A percentile compares a stretch with the other conserved stretches of the same genome.
Evolutionary conservation across 2,113 vertebrate genomes (phyloP).

Genomic region (Nanorana parkeri): DNA sequence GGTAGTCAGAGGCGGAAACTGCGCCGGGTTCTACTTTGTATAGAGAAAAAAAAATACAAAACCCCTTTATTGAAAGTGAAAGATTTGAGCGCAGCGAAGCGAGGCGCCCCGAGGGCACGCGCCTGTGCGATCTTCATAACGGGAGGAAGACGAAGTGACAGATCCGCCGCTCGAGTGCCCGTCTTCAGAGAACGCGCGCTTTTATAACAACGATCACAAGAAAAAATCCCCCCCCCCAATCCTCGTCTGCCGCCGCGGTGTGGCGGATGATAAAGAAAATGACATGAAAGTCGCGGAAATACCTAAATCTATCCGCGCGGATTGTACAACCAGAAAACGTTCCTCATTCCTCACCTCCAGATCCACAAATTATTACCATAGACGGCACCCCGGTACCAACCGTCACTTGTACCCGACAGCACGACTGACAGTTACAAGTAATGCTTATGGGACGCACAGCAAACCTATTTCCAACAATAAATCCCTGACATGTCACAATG

Average conservation of each 20-base stretch:
- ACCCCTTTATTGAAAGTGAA: slow-evolving; percentile 51
- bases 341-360: too few species aligned
- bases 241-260: slow-evolving; percentile 13
- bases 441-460: too few species aligned
- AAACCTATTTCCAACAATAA: too few species aligned
- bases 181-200: slow-evolving; percentile 13
- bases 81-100: slow-evolving; percentile 52
- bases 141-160: slow-evolving; percentile 52
- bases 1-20: neutral
- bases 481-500: too few species aligned
- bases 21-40: slow-evolving; percentile 6
- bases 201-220: slow-evolving; percentile 35
- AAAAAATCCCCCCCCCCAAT: too few species aligned
- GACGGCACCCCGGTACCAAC: too few species aligned
- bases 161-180: slow-evolving; percentile 37
- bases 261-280: neutral
- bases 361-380: too few species aligned
- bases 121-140: slow-evolving; percentile 36
- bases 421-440: too few species aligned
- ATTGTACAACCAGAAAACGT: too few species aligned
- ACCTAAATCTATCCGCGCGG: neutral
- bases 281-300: neutral
- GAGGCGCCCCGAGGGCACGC: slow-evolving; percentile 44
- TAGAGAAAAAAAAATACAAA: slow-evolving; percentile 16
- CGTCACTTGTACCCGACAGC: too few species aligned